Percentiles rank a stretch among this genome's conserved stretches.
Evolutionary conservation across 1,140 invertebrate genomes (phyloP).

Genomic region (Leptopilina clavipes): DNA sequence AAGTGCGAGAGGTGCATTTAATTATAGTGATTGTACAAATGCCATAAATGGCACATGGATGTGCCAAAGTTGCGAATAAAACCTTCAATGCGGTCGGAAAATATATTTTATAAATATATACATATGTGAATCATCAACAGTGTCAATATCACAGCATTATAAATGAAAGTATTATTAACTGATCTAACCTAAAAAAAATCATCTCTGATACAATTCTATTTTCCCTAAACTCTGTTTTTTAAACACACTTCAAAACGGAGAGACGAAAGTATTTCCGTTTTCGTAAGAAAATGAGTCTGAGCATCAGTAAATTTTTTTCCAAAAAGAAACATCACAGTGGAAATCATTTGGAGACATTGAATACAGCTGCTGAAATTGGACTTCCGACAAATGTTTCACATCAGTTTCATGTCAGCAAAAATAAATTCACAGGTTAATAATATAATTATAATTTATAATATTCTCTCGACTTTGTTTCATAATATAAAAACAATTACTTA

Average conservation of each 20-base stretch:
- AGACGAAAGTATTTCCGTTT: conserved; percentile 33
- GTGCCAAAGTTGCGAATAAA: neutral
- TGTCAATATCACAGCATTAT: too few relatives aligned
- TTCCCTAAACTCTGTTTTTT: neutral
- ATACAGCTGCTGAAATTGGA: conserved; percentile 79
- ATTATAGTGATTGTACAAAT: neutral
- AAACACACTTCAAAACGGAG: conserved; percentile 28
- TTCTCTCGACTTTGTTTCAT: too few relatives aligned
- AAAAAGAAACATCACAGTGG: conserved; percentile 62
- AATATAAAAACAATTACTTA: too few relatives aligned
- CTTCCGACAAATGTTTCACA: conserved; percentile 86
- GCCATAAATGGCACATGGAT: conserved; percentile 31
- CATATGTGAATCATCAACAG: neutral
- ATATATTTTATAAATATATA: neutral
- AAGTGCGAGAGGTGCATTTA: neutral
- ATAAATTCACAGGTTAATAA: conserved; percentile 78
- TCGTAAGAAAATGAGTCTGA: conserved; percentile 68
- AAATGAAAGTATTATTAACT: neutral
- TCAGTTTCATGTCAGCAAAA: conserved; percentile 87
- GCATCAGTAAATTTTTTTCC: conserved; percentile 69
- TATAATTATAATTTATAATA: neutral
- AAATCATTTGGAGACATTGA: conserved; percentile 36
- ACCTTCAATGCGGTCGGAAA: neutral
- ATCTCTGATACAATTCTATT: neutral
- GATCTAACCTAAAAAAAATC: neutral